Base-by-base conservation (phyloP, 2,888 invertebrate genomes). In the Oscheius sp. region DNA sequence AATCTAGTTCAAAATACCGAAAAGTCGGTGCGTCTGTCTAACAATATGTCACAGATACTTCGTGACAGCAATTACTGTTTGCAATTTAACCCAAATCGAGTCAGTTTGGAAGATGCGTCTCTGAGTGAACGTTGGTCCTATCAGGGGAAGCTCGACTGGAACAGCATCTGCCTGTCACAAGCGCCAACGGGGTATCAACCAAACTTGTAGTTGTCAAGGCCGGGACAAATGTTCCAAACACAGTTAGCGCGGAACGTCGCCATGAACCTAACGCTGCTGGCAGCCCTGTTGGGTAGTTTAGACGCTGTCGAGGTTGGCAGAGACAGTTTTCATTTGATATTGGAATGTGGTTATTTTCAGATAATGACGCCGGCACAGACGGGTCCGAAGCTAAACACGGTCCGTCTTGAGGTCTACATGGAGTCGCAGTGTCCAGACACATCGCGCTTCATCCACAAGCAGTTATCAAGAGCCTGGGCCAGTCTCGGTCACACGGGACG, bases 371-470 rank as follows among this genome's bases (percentile, higher is more conserved):
- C 59, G 9, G 65, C 48, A 7, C 63, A 68, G 47, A 63, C 48
- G 7, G 37, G 57, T 70, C 65, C 72, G 29, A 51, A 68, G 57
- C 68, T 80, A 65, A 87, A 86, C 70, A 75, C 77, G 47, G 80
- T 88, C 10, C 75, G 76, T 62, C 63, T 89, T 10, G 87, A 84
- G 11, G 77, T 89, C 62, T 89, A 84, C 76, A 86, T 89, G 88
- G 89, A 89, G 71, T 78, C 89, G 7, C 88, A 87, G 75, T 89
- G 89, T 75, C 89, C 89, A 1, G 89, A 89, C 74, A 89, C 89
- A 7, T 84, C 87, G 3, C 75, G 82, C 48, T 87, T 88, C 74
- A 75, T 87, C 13, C 78, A 79, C 32, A 76, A 81, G n/a, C 87
- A 88, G 63, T 53, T 87, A 74, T 75, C 76, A 65, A 84, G 82